Percentiles rank a stretch among this genome's conserved stretches.
Conservation (phyloP, 1,140 invertebrate species). For the Brachionus sp. region DNA sequence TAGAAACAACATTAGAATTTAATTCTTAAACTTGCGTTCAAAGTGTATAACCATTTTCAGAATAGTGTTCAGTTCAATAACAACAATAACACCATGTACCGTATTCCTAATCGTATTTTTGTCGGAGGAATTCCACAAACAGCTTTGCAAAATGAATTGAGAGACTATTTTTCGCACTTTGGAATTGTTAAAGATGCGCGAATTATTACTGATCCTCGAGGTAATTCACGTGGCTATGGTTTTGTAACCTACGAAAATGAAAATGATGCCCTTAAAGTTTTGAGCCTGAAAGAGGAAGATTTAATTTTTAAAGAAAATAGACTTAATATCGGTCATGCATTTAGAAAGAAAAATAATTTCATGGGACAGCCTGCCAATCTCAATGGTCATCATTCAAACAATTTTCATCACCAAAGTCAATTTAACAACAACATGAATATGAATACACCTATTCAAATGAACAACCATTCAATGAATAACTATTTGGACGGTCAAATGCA, state of each 20-base stretch:
- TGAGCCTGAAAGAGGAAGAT: slow-evolving; percentile 45
- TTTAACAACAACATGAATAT: background rate
- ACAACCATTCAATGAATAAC: slow-evolving; percentile 8
- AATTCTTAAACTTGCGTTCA: background rate
- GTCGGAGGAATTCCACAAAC: slow-evolving; percentile 42
- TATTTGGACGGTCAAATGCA: slow-evolving; percentile 7
- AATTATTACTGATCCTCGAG: slow-evolving; percentile 37
- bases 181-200: slow-evolving; percentile 37
- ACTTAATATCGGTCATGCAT: slow-evolving; percentile 39
- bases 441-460: background rate
- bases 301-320: slow-evolving; percentile 36
- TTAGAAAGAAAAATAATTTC: slow-evolving; percentile 45
- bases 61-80: background rate
- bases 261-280: slow-evolving; percentile 18
- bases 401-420: slow-evolving; percentile 29
- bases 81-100: slow-evolving; percentile 42
- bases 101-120: slow-evolving; percentile 41
- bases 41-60: slow-evolving; percentile 18
- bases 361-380: background rate
- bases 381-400: background rate
- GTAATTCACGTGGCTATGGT: slow-evolving; percentile 34
- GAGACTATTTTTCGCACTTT: slow-evolving; percentile 44
- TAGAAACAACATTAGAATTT: background rate
- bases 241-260: slow-evolving; percentile 43
- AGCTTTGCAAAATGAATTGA: slow-evolving; percentile 22